phyloP scores from a whole-genome alignment of 2,113 vertebrate genomes.

The Myotis brandtii region DNA sequence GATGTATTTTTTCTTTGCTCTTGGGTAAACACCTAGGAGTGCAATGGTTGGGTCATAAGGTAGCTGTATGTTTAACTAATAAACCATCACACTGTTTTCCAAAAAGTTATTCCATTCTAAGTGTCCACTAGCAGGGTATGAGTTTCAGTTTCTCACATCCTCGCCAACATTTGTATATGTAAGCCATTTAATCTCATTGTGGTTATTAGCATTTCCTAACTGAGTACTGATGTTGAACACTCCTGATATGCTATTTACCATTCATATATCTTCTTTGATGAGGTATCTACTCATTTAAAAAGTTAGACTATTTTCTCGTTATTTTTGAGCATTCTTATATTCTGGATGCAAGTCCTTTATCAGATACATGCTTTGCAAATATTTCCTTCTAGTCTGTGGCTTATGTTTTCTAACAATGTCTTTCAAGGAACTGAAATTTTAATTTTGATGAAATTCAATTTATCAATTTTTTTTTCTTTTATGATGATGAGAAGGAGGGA shows the following conservation, averaged over 20 bases:
- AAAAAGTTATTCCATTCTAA: background rate
- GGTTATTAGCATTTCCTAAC: background rate
- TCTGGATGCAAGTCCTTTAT: background rate
- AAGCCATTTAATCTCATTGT: background rate
- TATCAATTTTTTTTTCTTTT: background rate
- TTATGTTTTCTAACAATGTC: conserved; percentile 7
- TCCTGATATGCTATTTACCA: background rate
- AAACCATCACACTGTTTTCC: background rate
- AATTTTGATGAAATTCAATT: background rate
- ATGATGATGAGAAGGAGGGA: background rate
- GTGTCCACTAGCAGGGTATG: background rate
- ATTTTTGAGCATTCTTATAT: conserved; percentile 7
- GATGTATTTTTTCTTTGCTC: background rate
- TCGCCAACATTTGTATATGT: background rate
- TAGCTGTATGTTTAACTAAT: background rate
- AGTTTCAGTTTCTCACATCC: background rate
- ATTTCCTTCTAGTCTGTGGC: background rate
- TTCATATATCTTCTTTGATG: background rate
- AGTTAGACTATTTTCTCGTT: background rate
- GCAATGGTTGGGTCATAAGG: background rate
- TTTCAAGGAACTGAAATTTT: conserved; percentile 44
- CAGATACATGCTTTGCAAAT: background rate
- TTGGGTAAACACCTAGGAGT: background rate
- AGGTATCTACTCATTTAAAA: background rate
- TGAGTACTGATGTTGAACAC: background rate